Evolutionary conservation across 1,140 invertebrate species (phyloP), one percentile per base, ranked within the genome.

Genomic region (Orchesella cincta): DNA sequence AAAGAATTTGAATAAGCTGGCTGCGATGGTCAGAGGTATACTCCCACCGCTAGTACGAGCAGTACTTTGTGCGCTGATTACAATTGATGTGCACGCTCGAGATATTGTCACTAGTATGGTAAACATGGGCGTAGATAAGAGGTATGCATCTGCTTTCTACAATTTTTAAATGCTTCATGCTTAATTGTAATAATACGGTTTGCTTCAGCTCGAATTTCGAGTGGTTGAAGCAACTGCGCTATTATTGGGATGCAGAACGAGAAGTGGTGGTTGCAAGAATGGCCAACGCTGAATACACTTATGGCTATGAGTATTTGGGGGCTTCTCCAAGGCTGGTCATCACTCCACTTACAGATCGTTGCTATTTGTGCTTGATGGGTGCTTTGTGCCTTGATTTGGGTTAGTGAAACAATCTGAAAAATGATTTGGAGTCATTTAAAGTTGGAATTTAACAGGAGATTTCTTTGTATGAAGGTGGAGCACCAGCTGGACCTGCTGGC

Each of bases 231-330:
- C 93, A 95, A 86, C 86, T 98, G 54, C 89, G 96, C 0, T 97
- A 97, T 83, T 97, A 97, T 84, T 97, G 94, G 94, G 88, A 92
- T 64, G 88, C 91, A 1, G 89, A 90, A 26, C 88, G 92, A 0
- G 91, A 93, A 85, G 90, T 91, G 84, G 93, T 93, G 78, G 88
- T 94, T 0, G 89, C 90, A 0, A 88, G 91, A 80, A 93, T 93
- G 92, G 92, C 92, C 0, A 92, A 89, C 78, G 89, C 91, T 0
- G 88, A 90, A 82, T 91, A 96, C 82, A 87, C 91, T 34, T 98
- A 97, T 83, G 94, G 93, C 5, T 97, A 96, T 84, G 96, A 98
- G 85, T 98, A 97, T 85, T 86, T 97, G 23, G 95, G 95, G 1
- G 94, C 94, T 71, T 90, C 90, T 74, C 90, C 91, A 83, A 90